Conservation (phyloP, 1,140 invertebrate genomes). For the Wiebesia pumilae region DNA sequence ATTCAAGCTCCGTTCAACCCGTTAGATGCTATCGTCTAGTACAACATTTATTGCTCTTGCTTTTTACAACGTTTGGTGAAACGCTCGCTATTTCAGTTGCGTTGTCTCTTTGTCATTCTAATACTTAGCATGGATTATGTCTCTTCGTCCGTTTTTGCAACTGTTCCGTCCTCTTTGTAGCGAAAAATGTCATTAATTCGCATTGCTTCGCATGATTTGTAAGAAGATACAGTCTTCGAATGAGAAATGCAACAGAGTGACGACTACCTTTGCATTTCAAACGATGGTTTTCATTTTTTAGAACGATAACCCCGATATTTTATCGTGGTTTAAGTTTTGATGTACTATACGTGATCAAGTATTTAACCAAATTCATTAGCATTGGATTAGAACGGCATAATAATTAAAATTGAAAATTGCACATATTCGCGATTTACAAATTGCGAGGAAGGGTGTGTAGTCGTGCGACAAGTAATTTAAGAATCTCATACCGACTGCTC, state of each 20-base stretch:
- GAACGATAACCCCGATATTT: neutral
- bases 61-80: neutral
- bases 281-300: neutral
- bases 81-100: neutral
- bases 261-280: no score
- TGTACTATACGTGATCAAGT: no score
- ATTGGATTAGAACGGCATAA: neutral
- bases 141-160: neutral
- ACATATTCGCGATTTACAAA: no score
- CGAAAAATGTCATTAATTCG: neutral
- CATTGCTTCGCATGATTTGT: neutral
- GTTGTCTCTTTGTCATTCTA: neutral
- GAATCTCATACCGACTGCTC: no score
- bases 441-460: no score
- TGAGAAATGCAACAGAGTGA: neutral
- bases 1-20: neutral
- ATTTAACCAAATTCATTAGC: no score
- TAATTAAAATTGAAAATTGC: neutral
- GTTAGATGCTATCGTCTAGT: neutral
- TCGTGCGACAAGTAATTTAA: no score
- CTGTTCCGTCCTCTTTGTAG: neutral
- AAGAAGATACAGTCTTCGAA: neutral
- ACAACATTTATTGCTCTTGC: neutral
- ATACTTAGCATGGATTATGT: neutral
- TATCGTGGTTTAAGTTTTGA: neutral